Percentiles rank a stretch among this genome's conserved stretches.
Evolutionary conservation across 2,888 invertebrate species (phyloP).

Genomic region (Dinocampus coccinellae): DNA sequence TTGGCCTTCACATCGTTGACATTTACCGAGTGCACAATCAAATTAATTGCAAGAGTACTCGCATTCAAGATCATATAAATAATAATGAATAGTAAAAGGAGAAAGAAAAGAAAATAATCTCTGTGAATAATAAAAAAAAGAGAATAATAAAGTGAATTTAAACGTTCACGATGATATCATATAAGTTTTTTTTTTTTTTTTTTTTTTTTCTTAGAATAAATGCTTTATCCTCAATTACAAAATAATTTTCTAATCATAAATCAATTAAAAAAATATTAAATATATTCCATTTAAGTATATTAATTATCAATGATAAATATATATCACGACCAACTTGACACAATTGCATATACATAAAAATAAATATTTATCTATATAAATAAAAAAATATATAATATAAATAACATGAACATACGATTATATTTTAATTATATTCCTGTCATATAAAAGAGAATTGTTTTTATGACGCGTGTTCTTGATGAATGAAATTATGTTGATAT

Average conservation of each 20-base stretch:
- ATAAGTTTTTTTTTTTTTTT: too few relatives aligned
- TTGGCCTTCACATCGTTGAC: background rate
- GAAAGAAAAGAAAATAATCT: too few relatives aligned
- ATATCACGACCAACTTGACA: too few relatives aligned
- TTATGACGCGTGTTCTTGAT: background rate
- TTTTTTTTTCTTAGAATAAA: too few relatives aligned
- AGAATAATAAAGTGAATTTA: background rate
- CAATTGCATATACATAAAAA: too few relatives aligned
- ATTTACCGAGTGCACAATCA: background rate
- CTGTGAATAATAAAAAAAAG: background rate
- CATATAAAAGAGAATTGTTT: background rate
- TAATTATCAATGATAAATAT: too few relatives aligned
- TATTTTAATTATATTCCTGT: background rate
- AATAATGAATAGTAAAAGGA: background rate
- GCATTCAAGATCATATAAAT: conserved; percentile 26
- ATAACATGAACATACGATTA: background rate
- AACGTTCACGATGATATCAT: too few relatives aligned
- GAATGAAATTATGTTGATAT: conserved; percentile 24
- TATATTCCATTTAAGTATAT: too few relatives aligned
- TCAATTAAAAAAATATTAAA: too few relatives aligned
- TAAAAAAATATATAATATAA: background rate
- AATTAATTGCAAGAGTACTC: conserved; percentile 20
- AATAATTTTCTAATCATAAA: too few relatives aligned
- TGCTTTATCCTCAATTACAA: too few relatives aligned
- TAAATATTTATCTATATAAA: too few relatives aligned